Evolutionary conservation across 2,113 vertebrate species (phyloP).

Genomic region (Notiomystis cincta): DNA sequence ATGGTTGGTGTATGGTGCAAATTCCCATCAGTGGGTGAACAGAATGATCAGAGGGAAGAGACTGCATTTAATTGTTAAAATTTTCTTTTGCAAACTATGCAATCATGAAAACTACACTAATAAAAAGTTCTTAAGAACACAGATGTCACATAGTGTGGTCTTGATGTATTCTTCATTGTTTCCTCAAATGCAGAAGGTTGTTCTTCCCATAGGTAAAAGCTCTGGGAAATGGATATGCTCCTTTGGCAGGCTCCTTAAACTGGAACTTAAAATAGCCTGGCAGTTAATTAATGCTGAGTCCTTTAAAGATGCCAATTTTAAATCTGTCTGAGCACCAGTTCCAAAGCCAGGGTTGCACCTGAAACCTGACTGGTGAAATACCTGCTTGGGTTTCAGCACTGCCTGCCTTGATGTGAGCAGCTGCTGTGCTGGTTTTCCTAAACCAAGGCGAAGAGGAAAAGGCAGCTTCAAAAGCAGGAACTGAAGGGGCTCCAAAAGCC

Average conservation of each 20-base stretch:
- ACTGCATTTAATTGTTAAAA: neutral
- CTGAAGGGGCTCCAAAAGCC: neutral
- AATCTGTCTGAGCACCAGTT: neutral
- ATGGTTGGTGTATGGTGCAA: neutral
- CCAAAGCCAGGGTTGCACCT: neutral
- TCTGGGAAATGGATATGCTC: fast-evolving
- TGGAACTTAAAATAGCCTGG: neutral
- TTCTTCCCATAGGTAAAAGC: neutral
- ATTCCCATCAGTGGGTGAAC: neutral
- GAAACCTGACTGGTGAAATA: neutral
- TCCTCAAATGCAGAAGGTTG: fast-evolving
- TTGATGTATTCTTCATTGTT: neutral
- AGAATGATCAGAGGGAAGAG: neutral
- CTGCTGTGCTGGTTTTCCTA: neutral
- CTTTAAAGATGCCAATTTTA: neutral
- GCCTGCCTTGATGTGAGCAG: neutral
- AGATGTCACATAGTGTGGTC: neutral
- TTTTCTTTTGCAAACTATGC: constrained; percentile 55
- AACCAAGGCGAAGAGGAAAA: neutral
- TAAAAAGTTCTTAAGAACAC: constrained; percentile 31
- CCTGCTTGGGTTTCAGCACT: neutral
- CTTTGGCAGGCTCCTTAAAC: neutral
- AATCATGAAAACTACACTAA: constrained; percentile 25
- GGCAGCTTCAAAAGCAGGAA: neutral
- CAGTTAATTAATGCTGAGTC: neutral